Conservation (phyloP, 2,797 vertebrate species). For the Cottoperca gobio region DNA sequence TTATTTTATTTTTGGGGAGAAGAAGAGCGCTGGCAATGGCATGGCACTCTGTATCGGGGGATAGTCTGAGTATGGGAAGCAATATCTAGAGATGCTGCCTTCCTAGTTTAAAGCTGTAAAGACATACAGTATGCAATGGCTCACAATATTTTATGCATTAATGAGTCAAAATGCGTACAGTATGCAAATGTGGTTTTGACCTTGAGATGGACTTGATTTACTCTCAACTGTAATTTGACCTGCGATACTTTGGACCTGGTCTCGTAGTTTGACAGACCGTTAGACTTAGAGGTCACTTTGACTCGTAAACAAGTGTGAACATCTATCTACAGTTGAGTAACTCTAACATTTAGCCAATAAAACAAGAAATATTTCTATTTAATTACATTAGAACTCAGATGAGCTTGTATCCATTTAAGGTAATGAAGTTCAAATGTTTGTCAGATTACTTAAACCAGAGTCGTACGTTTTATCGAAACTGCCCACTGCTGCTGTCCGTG, state of each 20-base stretch:
- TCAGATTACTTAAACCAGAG: background rate
- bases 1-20: background rate
- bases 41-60: background rate
- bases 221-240: background rate
- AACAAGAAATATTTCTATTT: background rate
- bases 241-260: background rate
- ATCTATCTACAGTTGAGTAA: background rate
- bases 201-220: background rate
- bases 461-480: background rate
- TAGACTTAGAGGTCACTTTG: background rate
- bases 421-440: background rate
- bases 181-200: background rate
- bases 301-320: background rate
- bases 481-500: background rate
- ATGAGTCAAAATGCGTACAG: background rate
- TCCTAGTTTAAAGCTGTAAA: background rate
- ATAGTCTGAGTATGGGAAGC: background rate
- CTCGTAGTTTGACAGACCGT: background rate
- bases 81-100: background rate
- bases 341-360: background rate
- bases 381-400: background rate
- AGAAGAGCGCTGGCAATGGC: background rate
- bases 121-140: background rate
- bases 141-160: background rate
- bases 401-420: background rate